Conservation (phyloP, 2,797 vertebrate genomes). For the Rhadinocentrus ornatus region DNA sequence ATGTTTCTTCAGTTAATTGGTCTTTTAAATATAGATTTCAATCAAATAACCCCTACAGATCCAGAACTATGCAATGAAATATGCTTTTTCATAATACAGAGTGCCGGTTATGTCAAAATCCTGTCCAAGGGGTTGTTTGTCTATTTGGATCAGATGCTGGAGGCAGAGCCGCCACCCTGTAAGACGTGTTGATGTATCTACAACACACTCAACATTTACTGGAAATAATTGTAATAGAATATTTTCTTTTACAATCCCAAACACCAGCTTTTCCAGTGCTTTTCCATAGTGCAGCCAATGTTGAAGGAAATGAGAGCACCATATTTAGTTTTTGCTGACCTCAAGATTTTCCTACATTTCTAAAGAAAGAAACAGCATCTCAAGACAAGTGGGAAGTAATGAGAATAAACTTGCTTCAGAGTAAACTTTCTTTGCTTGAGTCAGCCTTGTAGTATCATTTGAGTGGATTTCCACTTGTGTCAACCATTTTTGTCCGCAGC, state of each 20-base stretch:
- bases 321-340: slow-evolving; percentile 70
- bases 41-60: slow-evolving; percentile 25
- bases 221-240: slow-evolving; percentile 23
- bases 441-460: slow-evolving; percentile 35
- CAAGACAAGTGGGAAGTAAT: slow-evolving; percentile 65
- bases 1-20: slow-evolving; percentile 36
- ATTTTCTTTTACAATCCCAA: slow-evolving; percentile 28
- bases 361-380: slow-evolving; percentile 63
- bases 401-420: slow-evolving; percentile 53
- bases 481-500: slow-evolving; percentile 21
- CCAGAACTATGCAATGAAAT: slow-evolving; percentile 22
- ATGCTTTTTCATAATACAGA: slow-evolving; percentile 37
- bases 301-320: slow-evolving; percentile 65
- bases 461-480: slow-evolving; percentile 42
- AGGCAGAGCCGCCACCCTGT: slow-evolving; percentile 36
- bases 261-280: slow-evolving; percentile 36
- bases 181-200: slow-evolving; percentile 42
- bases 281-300: slow-evolving; percentile 43
- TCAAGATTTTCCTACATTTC: slow-evolving; percentile 58
- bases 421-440: slow-evolving; percentile 59
- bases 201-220: background rate
- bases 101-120: slow-evolving; percentile 35
- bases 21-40: slow-evolving; percentile 58
- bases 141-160: slow-evolving; percentile 27
- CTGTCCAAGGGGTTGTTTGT: slow-evolving; percentile 22